Percentiles rank a stretch among this genome's conserved stretches.
Conservation (phyloP, 1,140 invertebrate species). For the Drosophila triauraria region DNA sequence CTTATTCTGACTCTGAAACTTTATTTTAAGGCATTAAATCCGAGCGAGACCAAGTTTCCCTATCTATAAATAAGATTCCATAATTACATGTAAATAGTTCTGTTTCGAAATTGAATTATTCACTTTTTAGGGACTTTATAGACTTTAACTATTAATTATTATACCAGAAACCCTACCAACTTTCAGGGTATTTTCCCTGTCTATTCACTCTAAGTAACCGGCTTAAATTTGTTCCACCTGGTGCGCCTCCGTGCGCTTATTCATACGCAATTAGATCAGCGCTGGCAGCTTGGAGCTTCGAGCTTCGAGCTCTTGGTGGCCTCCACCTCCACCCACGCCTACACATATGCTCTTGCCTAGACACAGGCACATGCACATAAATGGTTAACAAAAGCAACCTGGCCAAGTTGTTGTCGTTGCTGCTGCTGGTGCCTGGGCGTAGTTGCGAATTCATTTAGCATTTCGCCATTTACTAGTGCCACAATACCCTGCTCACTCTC, state of each 20-base stretch:
- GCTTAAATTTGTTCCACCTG: conserved; percentile 31
- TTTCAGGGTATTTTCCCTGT: conserved; percentile 24
- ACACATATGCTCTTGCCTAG: conserved; percentile 1
- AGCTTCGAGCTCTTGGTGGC: conserved; percentile 17
- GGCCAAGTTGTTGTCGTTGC: conserved; percentile 13
- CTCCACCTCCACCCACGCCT: conserved; percentile 22
- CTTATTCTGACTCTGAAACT: too few species aligned
- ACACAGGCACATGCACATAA: conserved; percentile 32
- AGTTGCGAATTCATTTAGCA: conserved; percentile 49
- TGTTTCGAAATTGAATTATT: too few species aligned
- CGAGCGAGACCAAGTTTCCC: too few species aligned
- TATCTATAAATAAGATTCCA: too few species aligned
- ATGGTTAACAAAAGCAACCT: conserved; percentile 41
- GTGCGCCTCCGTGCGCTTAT: conserved; percentile 47
- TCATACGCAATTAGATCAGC: conserved; percentile 72
- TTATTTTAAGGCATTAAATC: too few species aligned
- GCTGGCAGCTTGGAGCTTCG: conserved; percentile 19
- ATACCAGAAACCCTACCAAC: neutral
- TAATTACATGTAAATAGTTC: too few species aligned
- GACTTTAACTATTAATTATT: too few species aligned
- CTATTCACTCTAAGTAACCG: conserved; percentile 1
- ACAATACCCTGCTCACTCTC: conserved; percentile 13
- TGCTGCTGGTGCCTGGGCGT: conserved; percentile 41
- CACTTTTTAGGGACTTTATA: too few species aligned
- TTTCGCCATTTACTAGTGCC: conserved; percentile 50